Conservation (phyloP, 2,113 vertebrate species). For the Saguinus imperator region DNA sequence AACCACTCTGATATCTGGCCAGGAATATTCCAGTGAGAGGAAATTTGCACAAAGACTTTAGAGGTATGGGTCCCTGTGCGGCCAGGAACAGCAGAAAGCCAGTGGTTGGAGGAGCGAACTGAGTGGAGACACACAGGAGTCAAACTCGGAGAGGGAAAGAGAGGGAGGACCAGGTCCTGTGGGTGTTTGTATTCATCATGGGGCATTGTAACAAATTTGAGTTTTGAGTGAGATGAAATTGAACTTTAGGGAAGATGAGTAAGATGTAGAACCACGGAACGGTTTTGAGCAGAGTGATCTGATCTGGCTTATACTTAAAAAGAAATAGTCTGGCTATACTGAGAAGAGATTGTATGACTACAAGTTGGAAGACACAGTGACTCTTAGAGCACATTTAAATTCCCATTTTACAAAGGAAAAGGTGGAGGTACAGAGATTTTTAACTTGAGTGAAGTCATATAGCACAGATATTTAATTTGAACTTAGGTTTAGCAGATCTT, state of each 20-base stretch:
- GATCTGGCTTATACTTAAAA: neutral
- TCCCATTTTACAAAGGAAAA: neutral
- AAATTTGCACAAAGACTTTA: neutral
- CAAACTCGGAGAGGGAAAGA: neutral
- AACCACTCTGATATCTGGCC: neutral
- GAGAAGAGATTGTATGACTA: neutral
- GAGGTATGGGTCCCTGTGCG: accelerated
- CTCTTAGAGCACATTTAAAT: neutral
- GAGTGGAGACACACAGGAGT: neutral
- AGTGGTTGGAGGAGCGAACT: too few species aligned
- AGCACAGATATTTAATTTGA: neutral
- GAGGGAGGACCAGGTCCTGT: too few species aligned
- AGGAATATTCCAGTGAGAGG: neutral
- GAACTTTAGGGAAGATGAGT: neutral
- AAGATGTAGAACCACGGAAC: neutral
- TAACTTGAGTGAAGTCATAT: neutral
- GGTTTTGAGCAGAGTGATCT: neutral
- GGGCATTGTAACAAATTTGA: neutral
- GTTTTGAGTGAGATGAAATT: neutral
- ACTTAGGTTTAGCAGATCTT: neutral
- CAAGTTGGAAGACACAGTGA: neutral
- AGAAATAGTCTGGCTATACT: neutral
- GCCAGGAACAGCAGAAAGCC: neutral
- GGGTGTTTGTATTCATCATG: neutral
- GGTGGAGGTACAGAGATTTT: neutral